Evolutionary conservation across 2,113 vertebrate genomes (phyloP).

Genomic region (Turnix velox): DNA sequence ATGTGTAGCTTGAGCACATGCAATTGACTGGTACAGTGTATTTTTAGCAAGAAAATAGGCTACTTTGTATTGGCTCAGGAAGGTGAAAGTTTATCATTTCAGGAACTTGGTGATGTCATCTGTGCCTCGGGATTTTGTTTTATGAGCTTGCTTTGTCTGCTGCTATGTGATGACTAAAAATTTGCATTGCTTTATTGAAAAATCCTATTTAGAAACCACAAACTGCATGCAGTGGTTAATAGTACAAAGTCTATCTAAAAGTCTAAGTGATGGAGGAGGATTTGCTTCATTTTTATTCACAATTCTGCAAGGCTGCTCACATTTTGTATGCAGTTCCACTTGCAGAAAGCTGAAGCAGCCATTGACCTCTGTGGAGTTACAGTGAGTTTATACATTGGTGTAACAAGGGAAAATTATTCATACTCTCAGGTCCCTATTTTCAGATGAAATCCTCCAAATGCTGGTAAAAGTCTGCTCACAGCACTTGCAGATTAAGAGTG

Average conservation of each 20-base stretch:
- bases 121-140: neutral
- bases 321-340: neutral
- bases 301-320: neutral
- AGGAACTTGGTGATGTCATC: neutral
- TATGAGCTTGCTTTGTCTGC: neutral
- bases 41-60: neutral
- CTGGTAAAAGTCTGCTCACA: neutral
- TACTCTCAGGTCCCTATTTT: neutral
- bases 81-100: slow-evolving; percentile 21
- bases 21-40: neutral
- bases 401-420: neutral
- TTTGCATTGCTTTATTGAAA: neutral
- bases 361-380: neutral
- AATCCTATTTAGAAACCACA: neutral
- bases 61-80: neutral
- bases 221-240: neutral
- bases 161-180: neutral
- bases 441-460: neutral
- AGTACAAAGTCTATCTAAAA: neutral
- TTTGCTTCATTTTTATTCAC: neutral
- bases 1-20: neutral
- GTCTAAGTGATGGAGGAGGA: neutral
- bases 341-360: neutral
- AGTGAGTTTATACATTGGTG: neutral
- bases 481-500: neutral